These are phyloP conservation scores for Henicopernis longicauda DNA, from an alignment of 2,113 vertebrate genomes.

Conservation along the genomic window DNA sequence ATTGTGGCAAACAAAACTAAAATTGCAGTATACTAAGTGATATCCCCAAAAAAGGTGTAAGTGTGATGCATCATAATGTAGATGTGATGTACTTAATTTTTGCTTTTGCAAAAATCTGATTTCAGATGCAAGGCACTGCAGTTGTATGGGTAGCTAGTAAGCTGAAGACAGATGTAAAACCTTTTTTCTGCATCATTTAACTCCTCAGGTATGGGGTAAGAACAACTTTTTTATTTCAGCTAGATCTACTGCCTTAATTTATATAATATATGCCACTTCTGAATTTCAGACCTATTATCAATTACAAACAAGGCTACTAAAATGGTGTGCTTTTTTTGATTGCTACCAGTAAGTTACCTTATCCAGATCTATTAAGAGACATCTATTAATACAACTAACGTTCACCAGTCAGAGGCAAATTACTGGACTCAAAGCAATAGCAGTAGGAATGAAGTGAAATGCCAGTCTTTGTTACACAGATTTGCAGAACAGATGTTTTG, in stretches of 20 bases:
- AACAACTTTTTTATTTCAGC: not conserved
- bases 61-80: too few relatives aligned
- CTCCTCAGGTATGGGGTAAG: not conserved
- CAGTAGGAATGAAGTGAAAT: not conserved
- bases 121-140: slow-evolving; percentile 50
- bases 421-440: not conserved
- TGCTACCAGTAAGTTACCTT: not conserved
- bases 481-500: not conserved
- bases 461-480: not conserved
- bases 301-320: not conserved
- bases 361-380: not conserved
- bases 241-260: not conserved
- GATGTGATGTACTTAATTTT: not conserved
- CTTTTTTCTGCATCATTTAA: not conserved
- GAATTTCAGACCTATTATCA: not conserved
- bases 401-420: not conserved
- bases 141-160: not conserved
- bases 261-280: not conserved
- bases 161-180: not conserved
- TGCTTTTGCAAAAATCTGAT: not conserved
- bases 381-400: not conserved
- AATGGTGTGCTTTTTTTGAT: not conserved
- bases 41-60: not conserved
- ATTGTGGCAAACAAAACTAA: not conserved
- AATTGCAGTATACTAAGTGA: not conserved